These are phyloP conservation scores for Azorinus chamasolen DNA, from an alignment of 2,888 invertebrate species.

Conservation along the genomic window DNA sequence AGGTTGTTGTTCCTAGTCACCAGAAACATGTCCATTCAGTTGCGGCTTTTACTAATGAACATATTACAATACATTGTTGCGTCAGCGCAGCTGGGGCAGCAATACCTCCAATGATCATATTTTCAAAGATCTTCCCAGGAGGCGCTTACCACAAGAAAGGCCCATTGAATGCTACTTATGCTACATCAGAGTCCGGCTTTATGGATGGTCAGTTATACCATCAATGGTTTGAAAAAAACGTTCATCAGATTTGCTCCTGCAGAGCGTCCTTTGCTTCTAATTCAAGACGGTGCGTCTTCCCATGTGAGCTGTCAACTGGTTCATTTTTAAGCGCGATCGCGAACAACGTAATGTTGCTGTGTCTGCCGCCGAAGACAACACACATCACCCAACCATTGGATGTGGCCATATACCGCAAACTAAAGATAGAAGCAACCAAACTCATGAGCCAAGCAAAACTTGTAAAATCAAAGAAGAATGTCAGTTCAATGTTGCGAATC, in stretches of 20 bases:
- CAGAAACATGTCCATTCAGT: slow-evolving; percentile 26
- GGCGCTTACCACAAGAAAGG: slow-evolving; percentile 34
- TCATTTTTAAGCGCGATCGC: slow-evolving; percentile 34
- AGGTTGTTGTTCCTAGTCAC: slow-evolving; percentile 35
- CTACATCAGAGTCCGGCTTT: slow-evolving; percentile 16
- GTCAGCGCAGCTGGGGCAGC: slow-evolving; percentile 32
- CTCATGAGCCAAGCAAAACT: slow-evolving; percentile 17
- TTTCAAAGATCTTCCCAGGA: slow-evolving; percentile 25
- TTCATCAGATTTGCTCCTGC: slow-evolving; percentile 15
- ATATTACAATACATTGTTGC: slow-evolving; percentile 50
- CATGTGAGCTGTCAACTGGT: slow-evolving; percentile 34
- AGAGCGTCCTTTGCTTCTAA: slow-evolving; percentile 21
- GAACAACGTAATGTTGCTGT: slow-evolving; percentile 47
- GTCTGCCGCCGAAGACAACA: slow-evolving; percentile 31
- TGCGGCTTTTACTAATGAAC: slow-evolving; percentile 42
- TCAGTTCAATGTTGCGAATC: slow-evolving; percentile 3
- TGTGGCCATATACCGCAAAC: slow-evolving; percentile 41
- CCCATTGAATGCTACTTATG: slow-evolving; percentile 21
- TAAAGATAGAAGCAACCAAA: slow-evolving; percentile 47
- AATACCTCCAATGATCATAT: slow-evolving; percentile 44
- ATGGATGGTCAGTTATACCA: slow-evolving; percentile 43
- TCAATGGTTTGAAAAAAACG: slow-evolving; percentile 41
- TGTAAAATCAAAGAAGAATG: slow-evolving; percentile 14
- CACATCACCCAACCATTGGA: slow-evolving; percentile 34
- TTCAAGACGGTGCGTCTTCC: slow-evolving; percentile 46